Conservation (phyloP, 2,888 invertebrate genomes). For the Tetheella fluctuosa region DNA sequence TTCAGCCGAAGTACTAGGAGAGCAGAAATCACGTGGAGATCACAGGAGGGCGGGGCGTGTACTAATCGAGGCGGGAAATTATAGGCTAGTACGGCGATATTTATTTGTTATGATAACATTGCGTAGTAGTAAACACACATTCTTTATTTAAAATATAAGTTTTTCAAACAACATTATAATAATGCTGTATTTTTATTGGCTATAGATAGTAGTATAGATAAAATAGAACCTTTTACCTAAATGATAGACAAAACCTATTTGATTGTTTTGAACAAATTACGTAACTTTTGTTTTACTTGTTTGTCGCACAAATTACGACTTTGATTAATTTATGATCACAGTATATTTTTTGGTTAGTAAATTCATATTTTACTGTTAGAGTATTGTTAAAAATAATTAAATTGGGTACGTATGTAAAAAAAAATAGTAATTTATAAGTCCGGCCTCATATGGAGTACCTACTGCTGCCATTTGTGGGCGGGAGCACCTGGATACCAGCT, state of each 20-base stretch:
- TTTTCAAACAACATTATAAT: not conserved
- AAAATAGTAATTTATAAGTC: no score
- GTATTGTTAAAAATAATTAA: no score
- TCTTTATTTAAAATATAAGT: not conserved
- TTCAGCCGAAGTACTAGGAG: conserved; percentile 41
- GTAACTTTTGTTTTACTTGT: not conserved
- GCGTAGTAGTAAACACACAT: not conserved
- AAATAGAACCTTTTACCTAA: not conserved
- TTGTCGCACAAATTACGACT: not conserved
- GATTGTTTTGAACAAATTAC: not conserved
- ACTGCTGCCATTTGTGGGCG: no score
- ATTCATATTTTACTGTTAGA: no score
- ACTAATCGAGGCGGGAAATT: conserved; percentile 39
- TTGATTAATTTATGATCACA: not conserved
- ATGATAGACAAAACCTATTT: not conserved
- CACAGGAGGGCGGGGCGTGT: conserved; percentile 42
- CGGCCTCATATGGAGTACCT: no score
- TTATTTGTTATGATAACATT: not conserved
- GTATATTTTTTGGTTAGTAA: not conserved
- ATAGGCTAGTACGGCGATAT: not conserved
- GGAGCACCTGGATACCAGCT: no score
- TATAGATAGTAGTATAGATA: no score
- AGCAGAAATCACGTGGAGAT: conserved; percentile 53
- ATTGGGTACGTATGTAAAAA: no score
- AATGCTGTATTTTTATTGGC: not conserved